phyloP scores from a whole-genome alignment of 1,140 invertebrate genomes.

The Trichonephila clavata region DNA sequence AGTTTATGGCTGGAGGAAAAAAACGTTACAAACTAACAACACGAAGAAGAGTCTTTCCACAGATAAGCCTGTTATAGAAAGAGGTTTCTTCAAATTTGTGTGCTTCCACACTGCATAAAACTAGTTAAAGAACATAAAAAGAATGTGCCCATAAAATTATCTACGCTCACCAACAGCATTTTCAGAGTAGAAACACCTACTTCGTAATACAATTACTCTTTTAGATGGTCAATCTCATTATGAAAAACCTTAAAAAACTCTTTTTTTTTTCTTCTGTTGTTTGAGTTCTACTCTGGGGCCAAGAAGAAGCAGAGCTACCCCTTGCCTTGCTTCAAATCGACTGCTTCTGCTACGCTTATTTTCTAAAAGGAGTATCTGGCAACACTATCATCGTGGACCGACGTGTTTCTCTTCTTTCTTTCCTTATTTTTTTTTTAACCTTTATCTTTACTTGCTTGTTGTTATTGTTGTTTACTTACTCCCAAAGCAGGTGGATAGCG shows the following conservation, averaged over 20 bases:
- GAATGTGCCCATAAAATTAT: conserved; percentile 63
- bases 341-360: conserved; percentile 50
- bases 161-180: conserved; percentile 37
- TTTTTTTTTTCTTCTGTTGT: neutral
- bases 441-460: neutral
- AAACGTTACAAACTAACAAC: neutral
- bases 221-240: conserved; percentile 65
- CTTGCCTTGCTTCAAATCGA: conserved; percentile 38
- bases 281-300: neutral
- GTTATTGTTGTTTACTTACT: conserved; percentile 9
- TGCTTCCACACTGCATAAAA: conserved; percentile 31
- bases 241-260: conserved; percentile 38
- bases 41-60: neutral
- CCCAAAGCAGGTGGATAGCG: conserved; percentile 58
- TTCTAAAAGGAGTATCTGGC: conserved; percentile 48
- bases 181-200: conserved; percentile 11
- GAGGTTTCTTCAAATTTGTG: conserved; percentile 7
- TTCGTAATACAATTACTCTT: conserved; percentile 68
- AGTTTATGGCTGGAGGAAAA: conserved; percentile 12
- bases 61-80: conserved; percentile 64
- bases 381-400: conserved; percentile 47
- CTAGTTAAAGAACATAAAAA: conserved; percentile 56
- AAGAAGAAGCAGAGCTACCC: neutral
- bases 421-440: neutral
- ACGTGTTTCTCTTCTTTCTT: neutral